Conservation (phyloP, 2,797 vertebrate species). For the Sitta carolinensis region DNA sequence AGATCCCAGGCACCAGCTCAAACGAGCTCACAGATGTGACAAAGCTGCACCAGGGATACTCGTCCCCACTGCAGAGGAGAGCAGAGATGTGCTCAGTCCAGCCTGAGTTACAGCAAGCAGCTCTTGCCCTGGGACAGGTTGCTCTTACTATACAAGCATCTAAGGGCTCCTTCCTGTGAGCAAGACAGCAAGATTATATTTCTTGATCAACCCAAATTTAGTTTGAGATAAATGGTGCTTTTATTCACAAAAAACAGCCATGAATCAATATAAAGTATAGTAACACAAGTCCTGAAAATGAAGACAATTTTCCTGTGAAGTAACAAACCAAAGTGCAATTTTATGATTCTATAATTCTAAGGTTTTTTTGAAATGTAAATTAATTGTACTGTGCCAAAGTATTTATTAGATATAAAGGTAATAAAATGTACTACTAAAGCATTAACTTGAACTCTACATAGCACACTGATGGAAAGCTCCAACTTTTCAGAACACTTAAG, state of each 20-base stretch:
- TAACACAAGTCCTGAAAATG: neutral
- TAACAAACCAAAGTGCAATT: neutral
- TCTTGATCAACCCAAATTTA: neutral
- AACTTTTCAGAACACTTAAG: neutral
- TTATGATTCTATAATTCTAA: neutral
- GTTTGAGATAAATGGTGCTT: neutral
- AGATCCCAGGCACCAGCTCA: neutral
- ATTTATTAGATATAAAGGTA: neutral
- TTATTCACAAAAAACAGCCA: neutral
- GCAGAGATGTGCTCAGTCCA: neutral
- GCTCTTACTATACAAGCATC: neutral
- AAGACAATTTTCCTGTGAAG: neutral
- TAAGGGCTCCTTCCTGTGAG: neutral
- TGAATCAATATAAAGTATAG: neutral
- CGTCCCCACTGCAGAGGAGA: neutral
- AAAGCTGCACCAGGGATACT: neutral
- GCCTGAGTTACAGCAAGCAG: neutral
- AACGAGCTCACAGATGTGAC: neutral
- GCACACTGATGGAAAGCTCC: neutral
- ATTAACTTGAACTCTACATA: neutral
- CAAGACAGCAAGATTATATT: neutral
- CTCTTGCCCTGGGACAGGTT: neutral
- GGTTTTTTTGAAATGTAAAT: slow-evolving; percentile 4
- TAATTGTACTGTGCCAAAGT: neutral
- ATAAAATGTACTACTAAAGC: neutral